Conservation (phyloP, 2,113 vertebrate species). For the Serinus canaria region DNA sequence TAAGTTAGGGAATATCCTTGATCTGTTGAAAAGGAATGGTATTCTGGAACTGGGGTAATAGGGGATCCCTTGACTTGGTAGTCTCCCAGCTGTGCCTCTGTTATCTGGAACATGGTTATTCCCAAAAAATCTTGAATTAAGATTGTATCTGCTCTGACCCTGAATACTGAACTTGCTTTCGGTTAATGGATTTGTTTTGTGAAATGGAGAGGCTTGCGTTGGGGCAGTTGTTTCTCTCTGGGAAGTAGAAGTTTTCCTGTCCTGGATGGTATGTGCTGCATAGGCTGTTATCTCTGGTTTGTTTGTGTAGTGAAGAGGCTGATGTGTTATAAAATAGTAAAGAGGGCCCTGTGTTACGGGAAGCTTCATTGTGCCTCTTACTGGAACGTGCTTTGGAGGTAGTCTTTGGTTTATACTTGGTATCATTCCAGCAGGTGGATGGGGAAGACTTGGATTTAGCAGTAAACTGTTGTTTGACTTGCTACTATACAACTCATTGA, state of each 20-base stretch:
- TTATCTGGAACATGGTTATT: conserved; percentile 76
- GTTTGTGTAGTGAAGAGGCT: conserved; percentile 43
- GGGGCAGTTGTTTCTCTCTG: neutral
- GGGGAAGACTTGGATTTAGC: neutral
- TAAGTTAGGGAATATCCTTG: conserved; percentile 32
- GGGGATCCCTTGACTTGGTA: conserved; percentile 27
- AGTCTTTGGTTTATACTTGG: conserved; percentile 18
- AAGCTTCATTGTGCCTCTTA: conserved; percentile 24
- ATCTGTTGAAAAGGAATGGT: conserved; percentile 60
- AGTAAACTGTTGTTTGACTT: conserved; percentile 18
- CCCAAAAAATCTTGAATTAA: conserved; percentile 56
- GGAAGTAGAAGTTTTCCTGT: neutral
- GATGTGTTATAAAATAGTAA: conserved; percentile 6
- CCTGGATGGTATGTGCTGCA: conserved; percentile 31
- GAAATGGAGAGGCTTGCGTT: neutral
- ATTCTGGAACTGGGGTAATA: conserved; percentile 32
- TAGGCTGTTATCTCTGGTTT: conserved; percentile 54
- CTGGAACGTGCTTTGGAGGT: neutral
- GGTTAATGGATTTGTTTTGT: neutral
- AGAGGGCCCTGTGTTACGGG: conserved; percentile 25
- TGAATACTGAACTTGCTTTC: neutral
- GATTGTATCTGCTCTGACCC: neutral
- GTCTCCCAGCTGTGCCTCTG: conserved; percentile 29
- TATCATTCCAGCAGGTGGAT: neutral
- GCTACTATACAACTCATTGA: neutral